Base-by-base conservation (phyloP, 2,888 invertebrate species). In the Zhuqinia jingwanae region DNA sequence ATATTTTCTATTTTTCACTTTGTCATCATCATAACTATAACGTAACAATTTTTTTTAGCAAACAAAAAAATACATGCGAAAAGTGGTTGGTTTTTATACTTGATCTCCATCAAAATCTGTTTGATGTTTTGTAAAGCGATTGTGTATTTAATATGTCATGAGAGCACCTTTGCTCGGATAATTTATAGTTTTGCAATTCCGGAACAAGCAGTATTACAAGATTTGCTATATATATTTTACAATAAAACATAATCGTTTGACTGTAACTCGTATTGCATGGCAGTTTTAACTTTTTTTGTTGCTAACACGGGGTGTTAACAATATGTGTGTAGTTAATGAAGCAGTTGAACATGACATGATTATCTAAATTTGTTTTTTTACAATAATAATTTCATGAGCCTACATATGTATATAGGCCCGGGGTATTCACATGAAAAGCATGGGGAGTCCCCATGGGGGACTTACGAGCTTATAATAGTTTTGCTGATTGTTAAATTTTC, bases 141-240 rank as follows among this genome's bases (percentile, higher is more conserved):
- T 17, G 42, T 17, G 42, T 53, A 17, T 53, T n/a, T 36, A n/a
- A 25, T 25, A 63, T 25, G 15, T 27, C 22, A 8, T 36, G 27
- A 6, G 36, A 36, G 36, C 27, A 27, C 13, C 5, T 47, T 73
- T 53, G 30, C 73, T 73, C 30, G 15, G 73, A 50, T 50, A 47
- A 50, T 27, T 53, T 53, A 53, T 13, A 42, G 42, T 42, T 20
- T 45, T 42, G 42, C 60, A 20, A 45, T 20, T 68, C 25, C 25
- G 15, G 77, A 77, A 77, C 20, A 42, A 75, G 75, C 75, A 53
- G n/a, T 53, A 1, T 15, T 75, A 30, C 6, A 50, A 63, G 27
- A 15, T 63, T 25, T 15, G 27, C 17, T 50, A 75, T 47, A 25
- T 47, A 47, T 45, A 68, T 68, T n/a, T 70, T 45, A 30, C 2